Conservation (phyloP, 2,797 vertebrate species). For the Morelia viridis region DNA sequence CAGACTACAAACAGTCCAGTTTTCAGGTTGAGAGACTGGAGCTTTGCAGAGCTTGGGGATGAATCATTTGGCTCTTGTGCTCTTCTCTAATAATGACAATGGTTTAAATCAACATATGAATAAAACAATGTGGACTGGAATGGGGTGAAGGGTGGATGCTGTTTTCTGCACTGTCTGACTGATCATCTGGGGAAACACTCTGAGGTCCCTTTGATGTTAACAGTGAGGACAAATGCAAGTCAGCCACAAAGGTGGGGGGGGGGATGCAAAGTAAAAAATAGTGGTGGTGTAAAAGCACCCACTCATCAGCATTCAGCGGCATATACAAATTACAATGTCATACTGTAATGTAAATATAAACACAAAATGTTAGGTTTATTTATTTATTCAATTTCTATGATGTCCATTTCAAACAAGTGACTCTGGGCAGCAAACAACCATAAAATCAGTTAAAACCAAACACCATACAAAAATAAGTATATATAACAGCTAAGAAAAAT, state of each 20-base stretch:
- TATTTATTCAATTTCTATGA: too few species aligned
- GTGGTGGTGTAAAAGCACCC: not conserved
- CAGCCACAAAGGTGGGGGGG: not conserved
- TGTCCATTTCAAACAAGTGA: too few species aligned
- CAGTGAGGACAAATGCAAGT: not conserved
- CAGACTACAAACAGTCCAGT: not conserved
- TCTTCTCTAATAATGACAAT: not conserved
- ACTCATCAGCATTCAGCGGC: not conserved
- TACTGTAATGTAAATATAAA: not conserved
- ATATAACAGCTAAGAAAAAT: too few species aligned
- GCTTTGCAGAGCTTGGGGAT: not conserved
- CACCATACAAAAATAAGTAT: too few species aligned
- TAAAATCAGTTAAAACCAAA: too few species aligned
- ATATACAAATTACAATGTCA: not conserved
- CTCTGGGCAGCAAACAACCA: too few species aligned
- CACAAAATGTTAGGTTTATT: not conserved
- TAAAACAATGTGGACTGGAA: not conserved
- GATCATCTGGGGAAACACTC: not conserved
- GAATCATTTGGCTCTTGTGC: not conserved
- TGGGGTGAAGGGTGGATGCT: not conserved
- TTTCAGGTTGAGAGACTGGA: not conserved
- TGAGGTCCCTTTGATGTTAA: not conserved
- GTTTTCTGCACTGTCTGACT: not conserved
- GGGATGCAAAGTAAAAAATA: not conserved
- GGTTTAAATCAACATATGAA: not conserved